phyloP scores from a whole-genome alignment of 2,113 vertebrate species.

The Phylloscopus trochilus region DNA sequence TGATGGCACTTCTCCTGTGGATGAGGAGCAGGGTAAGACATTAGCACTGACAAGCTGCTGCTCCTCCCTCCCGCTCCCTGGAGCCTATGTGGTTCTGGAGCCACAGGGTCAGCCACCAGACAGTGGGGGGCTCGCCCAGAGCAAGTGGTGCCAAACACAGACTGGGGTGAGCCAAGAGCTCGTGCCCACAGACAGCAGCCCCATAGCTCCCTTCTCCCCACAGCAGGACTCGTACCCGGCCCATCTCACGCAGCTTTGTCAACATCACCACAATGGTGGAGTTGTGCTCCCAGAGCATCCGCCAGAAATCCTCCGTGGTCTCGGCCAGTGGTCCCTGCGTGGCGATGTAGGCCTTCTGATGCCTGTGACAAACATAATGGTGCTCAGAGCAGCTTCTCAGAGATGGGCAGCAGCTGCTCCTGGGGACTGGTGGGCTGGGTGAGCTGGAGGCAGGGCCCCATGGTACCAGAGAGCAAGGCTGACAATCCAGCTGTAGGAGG shows the following conservation, averaged over 20 bases:
- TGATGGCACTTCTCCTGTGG: constrained; percentile 96
- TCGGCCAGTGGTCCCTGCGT: constrained; percentile 92
- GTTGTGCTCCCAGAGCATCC: constrained; percentile 98
- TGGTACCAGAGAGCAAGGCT: neutral
- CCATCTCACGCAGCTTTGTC: constrained; percentile 95
- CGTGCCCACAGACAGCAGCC: neutral
- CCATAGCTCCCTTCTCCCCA: neutral
- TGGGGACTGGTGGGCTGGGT: neutral
- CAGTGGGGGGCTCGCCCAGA: neutral
- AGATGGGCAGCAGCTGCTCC: neutral
- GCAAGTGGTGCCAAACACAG: neutral
- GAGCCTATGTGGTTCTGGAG: neutral
- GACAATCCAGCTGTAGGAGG: neutral
- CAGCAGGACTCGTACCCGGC: constrained; percentile 77
- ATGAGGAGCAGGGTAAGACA: neutral
- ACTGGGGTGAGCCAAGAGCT: neutral
- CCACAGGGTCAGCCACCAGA: neutral
- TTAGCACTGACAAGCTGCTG: neutral
- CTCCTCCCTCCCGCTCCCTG: neutral
- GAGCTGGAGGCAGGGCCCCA: neutral
- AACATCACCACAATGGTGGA: constrained; percentile 98
- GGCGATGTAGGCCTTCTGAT: constrained; percentile 95
- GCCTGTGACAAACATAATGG: constrained; percentile 71
- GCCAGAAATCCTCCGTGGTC: constrained; percentile 98
- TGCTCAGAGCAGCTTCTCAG: neutral